These are phyloP conservation scores for Nixonia krombeini DNA, from an alignment of 1,140 invertebrate species.

Conservation along the genomic window DNA sequence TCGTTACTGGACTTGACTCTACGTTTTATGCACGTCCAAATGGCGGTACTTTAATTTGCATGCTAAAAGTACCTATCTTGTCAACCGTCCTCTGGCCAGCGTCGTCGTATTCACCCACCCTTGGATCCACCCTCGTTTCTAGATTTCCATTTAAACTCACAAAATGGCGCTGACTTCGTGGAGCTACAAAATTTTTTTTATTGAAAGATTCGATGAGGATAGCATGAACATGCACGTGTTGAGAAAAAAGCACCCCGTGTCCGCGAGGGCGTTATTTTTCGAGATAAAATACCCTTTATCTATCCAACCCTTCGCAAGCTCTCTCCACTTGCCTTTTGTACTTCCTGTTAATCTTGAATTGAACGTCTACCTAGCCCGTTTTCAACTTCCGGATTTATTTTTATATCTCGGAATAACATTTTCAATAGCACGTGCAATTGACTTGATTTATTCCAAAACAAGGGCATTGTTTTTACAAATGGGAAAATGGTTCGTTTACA, in stretches of 20 bases:
- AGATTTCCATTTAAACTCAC: slow-evolving; percentile 73
- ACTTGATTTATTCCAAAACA: too few species aligned
- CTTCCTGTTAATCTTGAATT: slow-evolving; percentile 40
- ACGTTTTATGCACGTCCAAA: slow-evolving; percentile 71
- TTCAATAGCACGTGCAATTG: neutral
- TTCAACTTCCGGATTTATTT: slow-evolving; percentile 26
- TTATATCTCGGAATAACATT: slow-evolving; percentile 16
- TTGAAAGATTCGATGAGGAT: slow-evolving; percentile 72
- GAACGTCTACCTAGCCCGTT: slow-evolving; percentile 23
- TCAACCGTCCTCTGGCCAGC: slow-evolving; percentile 45
- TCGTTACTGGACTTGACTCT: slow-evolving; percentile 44
- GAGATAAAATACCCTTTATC: slow-evolving; percentile 71
- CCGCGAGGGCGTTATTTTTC: slow-evolving; percentile 58
- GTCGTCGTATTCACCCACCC: slow-evolving; percentile 49
- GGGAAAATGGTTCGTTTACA: too few species aligned
- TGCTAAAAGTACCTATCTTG: slow-evolving; percentile 66
- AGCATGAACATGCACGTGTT: slow-evolving; percentile 41
- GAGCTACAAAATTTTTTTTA: slow-evolving; percentile 72
- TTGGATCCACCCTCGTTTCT: slow-evolving; percentile 35
- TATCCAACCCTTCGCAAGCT: slow-evolving; percentile 37
- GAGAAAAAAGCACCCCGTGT: slow-evolving; percentile 28
- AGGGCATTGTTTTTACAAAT: too few species aligned
- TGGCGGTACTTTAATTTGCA: slow-evolving; percentile 72
- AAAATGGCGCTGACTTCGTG: slow-evolving; percentile 70
- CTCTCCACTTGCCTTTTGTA: slow-evolving; percentile 21